These are phyloP conservation scores for Nannoperca obscura DNA, from an alignment of 2,797 vertebrate species.

Conservation along the genomic window DNA sequence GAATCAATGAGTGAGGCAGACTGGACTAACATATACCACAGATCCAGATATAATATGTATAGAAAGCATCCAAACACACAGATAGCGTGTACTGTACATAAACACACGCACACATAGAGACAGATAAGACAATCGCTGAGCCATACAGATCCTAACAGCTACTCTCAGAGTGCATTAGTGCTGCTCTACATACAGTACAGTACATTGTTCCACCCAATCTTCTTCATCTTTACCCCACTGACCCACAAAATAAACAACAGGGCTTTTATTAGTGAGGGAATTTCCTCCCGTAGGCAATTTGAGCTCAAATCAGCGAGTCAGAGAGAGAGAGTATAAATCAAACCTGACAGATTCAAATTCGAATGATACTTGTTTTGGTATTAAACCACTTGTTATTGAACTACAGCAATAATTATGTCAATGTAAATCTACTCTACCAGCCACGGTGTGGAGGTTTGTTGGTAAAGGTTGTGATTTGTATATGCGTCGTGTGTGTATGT, in stretches of 20 bases:
- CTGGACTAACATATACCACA: too few species aligned
- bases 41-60: too few species aligned
- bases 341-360: conserved; percentile 10
- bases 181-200: conserved; percentile 69
- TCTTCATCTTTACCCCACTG: conserved; percentile 71
- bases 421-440: neutral
- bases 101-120: conserved; percentile 4
- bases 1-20: too few species aligned
- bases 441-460: neutral
- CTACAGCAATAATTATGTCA: neutral
- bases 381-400: conserved; percentile 12
- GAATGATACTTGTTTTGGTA: neutral
- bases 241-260: conserved; percentile 65
- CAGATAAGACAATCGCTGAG: conserved; percentile 36
- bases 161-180: conserved; percentile 69
- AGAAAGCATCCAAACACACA: too few species aligned
- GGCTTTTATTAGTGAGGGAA: conserved; percentile 33
- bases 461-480: conserved; percentile 39
- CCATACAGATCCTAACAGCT: conserved; percentile 43
- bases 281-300: conserved; percentile 48
- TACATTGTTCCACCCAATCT: conserved; percentile 59
- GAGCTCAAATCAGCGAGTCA: conserved; percentile 19
- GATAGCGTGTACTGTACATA: too few species aligned
- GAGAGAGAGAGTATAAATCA: conserved; percentile 18
- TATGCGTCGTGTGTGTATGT: conserved; percentile 5